Percentiles rank a stretch among this genome's conserved stretches.
Evolutionary conservation across 2,113 vertebrate species (phyloP).

Genomic region (Strix aluco): DNA sequence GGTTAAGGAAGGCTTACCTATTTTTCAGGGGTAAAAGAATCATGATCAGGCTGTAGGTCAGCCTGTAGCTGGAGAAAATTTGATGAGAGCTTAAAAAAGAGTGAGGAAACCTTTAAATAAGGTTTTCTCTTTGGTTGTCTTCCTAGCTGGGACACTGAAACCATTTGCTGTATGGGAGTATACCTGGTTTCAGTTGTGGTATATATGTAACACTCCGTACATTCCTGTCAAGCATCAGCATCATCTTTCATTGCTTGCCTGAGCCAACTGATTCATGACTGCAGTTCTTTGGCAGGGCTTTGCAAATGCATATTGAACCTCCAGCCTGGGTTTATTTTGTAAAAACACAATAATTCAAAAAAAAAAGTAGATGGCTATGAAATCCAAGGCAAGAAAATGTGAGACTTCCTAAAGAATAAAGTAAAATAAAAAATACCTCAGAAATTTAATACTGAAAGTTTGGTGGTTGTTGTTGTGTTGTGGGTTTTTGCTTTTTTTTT

Average conservation of each 20-base stretch:
- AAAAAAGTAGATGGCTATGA: background rate
- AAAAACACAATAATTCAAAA: background rate
- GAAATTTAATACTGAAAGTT: background rate
- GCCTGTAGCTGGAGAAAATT: background rate
- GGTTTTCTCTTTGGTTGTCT: background rate
- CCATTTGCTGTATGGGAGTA: background rate
- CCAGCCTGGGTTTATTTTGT: background rate
- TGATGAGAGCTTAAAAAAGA: background rate
- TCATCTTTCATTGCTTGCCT: background rate
- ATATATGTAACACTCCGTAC: background rate
- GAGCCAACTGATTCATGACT: background rate
- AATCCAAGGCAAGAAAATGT: background rate
- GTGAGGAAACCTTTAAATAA: background rate
- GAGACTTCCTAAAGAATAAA: background rate
- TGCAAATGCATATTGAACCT: background rate
- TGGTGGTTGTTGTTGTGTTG: background rate
- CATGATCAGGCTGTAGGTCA: background rate
- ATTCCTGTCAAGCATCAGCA: background rate
- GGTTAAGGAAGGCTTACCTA: background rate
- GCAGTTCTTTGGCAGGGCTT: background rate
- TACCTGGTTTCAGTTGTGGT: background rate
- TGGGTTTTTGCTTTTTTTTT: background rate
- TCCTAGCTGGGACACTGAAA: background rate
- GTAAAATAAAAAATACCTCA: background rate
- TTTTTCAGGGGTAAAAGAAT: background rate